Conservation (phyloP, 2,113 vertebrate species). For the Carassius gibelio region DNA sequence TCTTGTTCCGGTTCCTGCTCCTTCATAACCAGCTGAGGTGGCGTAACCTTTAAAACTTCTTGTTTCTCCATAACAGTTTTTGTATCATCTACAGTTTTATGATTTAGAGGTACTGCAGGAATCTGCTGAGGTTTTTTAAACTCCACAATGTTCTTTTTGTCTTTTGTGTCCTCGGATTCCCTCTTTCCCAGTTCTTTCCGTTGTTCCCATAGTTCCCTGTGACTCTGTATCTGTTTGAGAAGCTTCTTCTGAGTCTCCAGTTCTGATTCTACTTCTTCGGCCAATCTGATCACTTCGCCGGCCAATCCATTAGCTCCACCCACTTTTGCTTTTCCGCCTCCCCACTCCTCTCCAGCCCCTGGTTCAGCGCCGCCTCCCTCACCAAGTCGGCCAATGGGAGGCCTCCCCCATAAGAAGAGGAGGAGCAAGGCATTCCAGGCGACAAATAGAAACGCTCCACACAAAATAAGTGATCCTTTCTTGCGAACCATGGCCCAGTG, state of each 20-base stretch:
- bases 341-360: conserved; percentile 76
- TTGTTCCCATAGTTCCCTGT: conserved; percentile 75
- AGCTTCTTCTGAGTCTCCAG: conserved; percentile 86
- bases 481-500: conserved; percentile 89
- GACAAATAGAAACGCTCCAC: conserved; percentile 88
- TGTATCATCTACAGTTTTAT: conserved; percentile 24
- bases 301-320: conserved; percentile 72
- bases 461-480: conserved; percentile 85
- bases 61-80: conserved; percentile 37
- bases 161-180: conserved; percentile 51
- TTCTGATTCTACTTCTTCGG: conserved; percentile 82
- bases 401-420: conserved; percentile 90
- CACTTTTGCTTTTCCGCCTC: conserved; percentile 57
- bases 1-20: background rate
- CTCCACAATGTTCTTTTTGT: conserved; percentile 29
- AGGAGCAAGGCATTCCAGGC: conserved; percentile 91
- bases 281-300: conserved; percentile 80
- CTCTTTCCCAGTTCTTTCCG: conserved; percentile 67
- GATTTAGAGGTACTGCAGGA: conserved; percentile 45
- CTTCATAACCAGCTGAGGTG: background rate
- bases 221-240: conserved; percentile 81
- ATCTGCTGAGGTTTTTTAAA: conserved; percentile 41
- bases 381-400: conserved; percentile 71
- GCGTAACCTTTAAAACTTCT: conserved; percentile 31
- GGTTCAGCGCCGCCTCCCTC: conserved; percentile 74